Evolutionary conservation across 2,888 invertebrate species (phyloP), one percentile per base, ranked within the genome.

Genomic region (Apotomis turbidana): DNA sequence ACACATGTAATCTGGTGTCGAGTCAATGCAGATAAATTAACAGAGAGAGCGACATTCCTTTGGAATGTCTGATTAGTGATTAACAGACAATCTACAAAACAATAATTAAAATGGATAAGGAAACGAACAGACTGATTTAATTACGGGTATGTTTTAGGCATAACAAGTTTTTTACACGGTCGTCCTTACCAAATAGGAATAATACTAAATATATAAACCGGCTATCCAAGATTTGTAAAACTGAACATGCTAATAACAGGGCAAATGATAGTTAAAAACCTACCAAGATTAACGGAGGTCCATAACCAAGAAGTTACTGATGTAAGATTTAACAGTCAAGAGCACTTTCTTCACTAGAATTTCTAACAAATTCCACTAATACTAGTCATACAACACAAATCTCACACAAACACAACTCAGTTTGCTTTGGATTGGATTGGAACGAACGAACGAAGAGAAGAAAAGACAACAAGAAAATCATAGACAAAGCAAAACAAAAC

Each of bases 231-330:
- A n/a, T 41, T 41, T 41, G 9, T 12, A 13, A 51, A 51, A 58
- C 38, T 52, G 12, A 70, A 67, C 66, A 66, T 67, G 62, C 49
- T 68, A 38, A 66, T 60, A 59, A 55, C 59, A 15, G 38, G 54
- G 13, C 51, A 58, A 55, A 52, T 44, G 41, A 61, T 36, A 44
- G 12, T 12, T 38, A 13, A 41, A 71, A 68, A 72, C 72, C 41
- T 68, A 72, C 72, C 58, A 52, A 72, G 55, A 52, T 59, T 54
- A 72, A 63, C 36, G 12, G 58, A 63, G 52, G 58, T 72, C 72
- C 72, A 72, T 72, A 68, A 72, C 72, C 57, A 68, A 41, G 27
- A 54, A 60, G 4, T 54, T 38, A 55, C 52, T 55, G 38, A n/a
- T 38, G 9, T 38, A 12, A 36, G 3, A 13, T 15, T 54, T 41